Conservation (phyloP, 30 jellyfish, hydroid and myxozoan species). For the Pelagia noctiluca region DNA sequence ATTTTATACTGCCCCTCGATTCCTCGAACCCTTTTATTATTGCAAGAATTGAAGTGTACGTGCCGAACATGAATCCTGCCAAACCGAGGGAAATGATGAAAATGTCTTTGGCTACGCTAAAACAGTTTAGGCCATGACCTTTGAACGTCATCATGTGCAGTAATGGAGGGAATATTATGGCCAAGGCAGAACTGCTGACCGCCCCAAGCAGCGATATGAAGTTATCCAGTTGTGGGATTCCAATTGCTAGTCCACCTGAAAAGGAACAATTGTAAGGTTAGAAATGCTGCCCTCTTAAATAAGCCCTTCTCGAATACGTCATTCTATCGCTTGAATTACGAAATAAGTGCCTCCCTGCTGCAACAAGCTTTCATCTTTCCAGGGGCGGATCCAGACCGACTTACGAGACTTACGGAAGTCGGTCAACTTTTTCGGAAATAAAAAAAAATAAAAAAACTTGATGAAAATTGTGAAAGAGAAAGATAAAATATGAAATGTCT, state of each 20-base stretch:
- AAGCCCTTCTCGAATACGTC: too few relatives aligned
- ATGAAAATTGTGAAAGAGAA: too few relatives aligned
- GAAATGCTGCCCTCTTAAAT: too few relatives aligned
- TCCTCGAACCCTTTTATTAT: slow-evolving; percentile 84
- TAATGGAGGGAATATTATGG: slow-evolving; percentile 96
- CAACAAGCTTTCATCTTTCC: too few relatives aligned
- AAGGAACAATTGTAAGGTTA: too few relatives aligned
- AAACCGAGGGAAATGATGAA: slow-evolving; percentile 75
- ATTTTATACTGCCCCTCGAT: not conserved
- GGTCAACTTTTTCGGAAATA: too few relatives aligned
- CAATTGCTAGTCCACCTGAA: slow-evolving; percentile 94
- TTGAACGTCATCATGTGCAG: slow-evolving; percentile 88
- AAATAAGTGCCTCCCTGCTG: too few relatives aligned
- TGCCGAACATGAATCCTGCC: slow-evolving; percentile 84
- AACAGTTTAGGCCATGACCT: slow-evolving; percentile 70
- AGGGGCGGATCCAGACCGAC: too few relatives aligned
- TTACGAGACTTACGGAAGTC: too few relatives aligned
- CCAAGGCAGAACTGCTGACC: slow-evolving; percentile 93
- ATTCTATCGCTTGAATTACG: too few relatives aligned
- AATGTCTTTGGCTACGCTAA: slow-evolving; percentile 67
- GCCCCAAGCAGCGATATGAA: slow-evolving; percentile 97
- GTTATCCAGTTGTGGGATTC: slow-evolving; percentile 92
- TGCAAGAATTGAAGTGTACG: slow-evolving; percentile 81
- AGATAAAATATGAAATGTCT: too few relatives aligned
- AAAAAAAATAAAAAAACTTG: too few relatives aligned